phyloP scores from a whole-genome alignment of 2,797 vertebrate genomes.

The Leptoclinus maculatus region DNA sequence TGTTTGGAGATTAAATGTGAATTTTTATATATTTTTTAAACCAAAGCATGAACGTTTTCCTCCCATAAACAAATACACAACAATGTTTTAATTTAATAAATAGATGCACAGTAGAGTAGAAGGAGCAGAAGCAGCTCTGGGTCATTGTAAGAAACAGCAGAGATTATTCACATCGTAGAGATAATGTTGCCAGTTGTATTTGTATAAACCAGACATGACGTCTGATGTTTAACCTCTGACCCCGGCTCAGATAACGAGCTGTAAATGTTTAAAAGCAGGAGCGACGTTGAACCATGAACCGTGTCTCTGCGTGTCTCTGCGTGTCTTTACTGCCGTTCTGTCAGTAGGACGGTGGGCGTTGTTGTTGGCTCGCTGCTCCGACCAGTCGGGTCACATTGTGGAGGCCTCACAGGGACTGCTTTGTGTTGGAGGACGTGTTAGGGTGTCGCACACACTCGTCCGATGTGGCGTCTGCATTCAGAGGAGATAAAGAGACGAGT shows the following conservation, averaged over 20 bases:
- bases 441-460: background rate
- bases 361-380: slow-evolving; percentile 51
- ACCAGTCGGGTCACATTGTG: slow-evolving; percentile 73
- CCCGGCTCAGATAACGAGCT: background rate
- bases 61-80: too few relatives aligned
- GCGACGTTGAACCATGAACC: slow-evolving; percentile 10
- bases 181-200: too few relatives aligned
- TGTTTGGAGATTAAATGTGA: too few relatives aligned
- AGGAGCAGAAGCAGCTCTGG: too few relatives aligned
- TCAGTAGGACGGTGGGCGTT: too few relatives aligned
- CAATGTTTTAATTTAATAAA: too few relatives aligned
- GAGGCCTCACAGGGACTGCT: slow-evolving; percentile 34
- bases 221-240: background rate
- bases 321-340: too few relatives aligned
- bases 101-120: too few relatives aligned
- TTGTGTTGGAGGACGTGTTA: slow-evolving; percentile 42
- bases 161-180: background rate
- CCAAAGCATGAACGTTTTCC: too few relatives aligned
- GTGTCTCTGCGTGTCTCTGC: background rate
- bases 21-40: too few relatives aligned
- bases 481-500: too few relatives aligned
- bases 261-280: background rate
- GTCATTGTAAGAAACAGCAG: too few relatives aligned
- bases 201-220: background rate
- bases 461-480: slow-evolving; percentile 6